Conservation (phyloP, 2,888 invertebrate genomes). For the Rhyacophila evoluta region DNA sequence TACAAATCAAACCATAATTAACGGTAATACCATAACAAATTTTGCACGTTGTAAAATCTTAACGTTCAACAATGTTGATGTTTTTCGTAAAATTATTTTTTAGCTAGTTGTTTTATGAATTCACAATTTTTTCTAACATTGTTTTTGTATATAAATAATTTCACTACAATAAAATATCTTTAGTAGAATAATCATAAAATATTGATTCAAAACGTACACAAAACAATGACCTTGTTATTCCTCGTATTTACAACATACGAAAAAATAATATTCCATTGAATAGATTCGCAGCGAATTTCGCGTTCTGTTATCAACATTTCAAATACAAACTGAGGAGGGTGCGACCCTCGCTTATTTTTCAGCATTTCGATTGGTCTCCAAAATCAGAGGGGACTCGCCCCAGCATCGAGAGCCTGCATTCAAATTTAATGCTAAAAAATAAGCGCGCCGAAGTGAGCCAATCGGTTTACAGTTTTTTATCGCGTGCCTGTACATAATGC, state of each 20-base stretch:
- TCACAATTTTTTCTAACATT: no score
- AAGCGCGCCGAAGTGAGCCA: slow-evolving; percentile 36
- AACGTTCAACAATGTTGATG: no score
- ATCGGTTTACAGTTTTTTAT: slow-evolving; percentile 41
- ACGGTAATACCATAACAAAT: no score
- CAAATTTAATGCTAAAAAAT: slow-evolving; percentile 47
- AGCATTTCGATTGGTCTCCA: slow-evolving; percentile 33
- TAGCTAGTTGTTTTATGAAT: no score
- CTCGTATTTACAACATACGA: background rate
- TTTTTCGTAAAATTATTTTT: no score
- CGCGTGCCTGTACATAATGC: slow-evolving; percentile 35
- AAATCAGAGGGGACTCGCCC: slow-evolving; percentile 32
- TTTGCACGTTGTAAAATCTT: no score
- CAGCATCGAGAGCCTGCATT: slow-evolving; percentile 28
- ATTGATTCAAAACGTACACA: no score
- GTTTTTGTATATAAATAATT: no score
- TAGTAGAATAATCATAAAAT: no score
- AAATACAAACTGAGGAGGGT: slow-evolving; percentile 33
- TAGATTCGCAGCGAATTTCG: slow-evolving; percentile 7
- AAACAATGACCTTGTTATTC: background rate
- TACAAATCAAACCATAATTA: no score
- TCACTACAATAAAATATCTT: no score
- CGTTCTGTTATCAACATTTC: slow-evolving; percentile 20
- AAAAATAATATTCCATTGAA: slow-evolving; percentile 1
- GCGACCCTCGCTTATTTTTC: slow-evolving; percentile 27